A percentile compares a stretch with the other conserved stretches of the same genome.
phyloP scores from a whole-genome alignment of 2,888 invertebrate species.

The Xestia rhomboidea region DNA sequence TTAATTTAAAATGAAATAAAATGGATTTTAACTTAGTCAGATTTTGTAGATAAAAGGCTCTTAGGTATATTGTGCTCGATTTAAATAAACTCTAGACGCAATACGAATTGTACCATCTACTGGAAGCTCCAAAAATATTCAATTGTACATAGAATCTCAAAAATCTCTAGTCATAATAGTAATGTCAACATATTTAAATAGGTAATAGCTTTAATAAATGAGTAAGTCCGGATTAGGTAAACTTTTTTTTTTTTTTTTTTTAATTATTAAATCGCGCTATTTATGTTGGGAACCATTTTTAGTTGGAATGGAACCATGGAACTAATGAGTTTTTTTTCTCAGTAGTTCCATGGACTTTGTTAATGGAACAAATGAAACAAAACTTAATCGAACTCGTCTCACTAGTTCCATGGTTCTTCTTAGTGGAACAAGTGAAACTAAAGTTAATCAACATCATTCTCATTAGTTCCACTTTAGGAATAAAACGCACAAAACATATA shows the following conservation, averaged over 20 bases:
- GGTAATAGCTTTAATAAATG: slow-evolving; percentile 26
- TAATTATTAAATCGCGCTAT: background rate
- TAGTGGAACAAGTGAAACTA: too few relatives aligned
- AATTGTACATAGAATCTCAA: slow-evolving; percentile 5
- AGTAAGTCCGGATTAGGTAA: background rate
- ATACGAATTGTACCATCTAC: background rate
- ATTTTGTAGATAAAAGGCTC: slow-evolving; percentile 5
- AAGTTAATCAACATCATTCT: too few relatives aligned
- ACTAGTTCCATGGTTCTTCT: too few relatives aligned
- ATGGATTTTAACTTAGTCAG: background rate
- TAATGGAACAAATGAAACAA: too few relatives aligned
- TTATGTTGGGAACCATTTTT: background rate
- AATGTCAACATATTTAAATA: slow-evolving; percentile 3
- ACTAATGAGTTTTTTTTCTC: too few relatives aligned
- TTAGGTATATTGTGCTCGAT: slow-evolving; percentile 3
- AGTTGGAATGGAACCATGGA: too few relatives aligned
- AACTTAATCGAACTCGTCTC: too few relatives aligned
- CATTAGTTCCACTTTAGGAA: too few relatives aligned
- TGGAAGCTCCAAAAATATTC: slow-evolving; percentile 9
- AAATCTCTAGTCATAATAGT: slow-evolving; percentile 24
- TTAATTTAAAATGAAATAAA: slow-evolving; percentile 11
- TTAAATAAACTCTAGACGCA: background rate
- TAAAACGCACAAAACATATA: too few relatives aligned
- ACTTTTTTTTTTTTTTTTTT: background rate
- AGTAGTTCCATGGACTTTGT: too few relatives aligned